Percentiles rank a stretch among this genome's conserved stretches.
Evolutionary conservation across 2,888 invertebrate genomes (phyloP).

Genomic region (Pycnomerus fuliginosus): DNA sequence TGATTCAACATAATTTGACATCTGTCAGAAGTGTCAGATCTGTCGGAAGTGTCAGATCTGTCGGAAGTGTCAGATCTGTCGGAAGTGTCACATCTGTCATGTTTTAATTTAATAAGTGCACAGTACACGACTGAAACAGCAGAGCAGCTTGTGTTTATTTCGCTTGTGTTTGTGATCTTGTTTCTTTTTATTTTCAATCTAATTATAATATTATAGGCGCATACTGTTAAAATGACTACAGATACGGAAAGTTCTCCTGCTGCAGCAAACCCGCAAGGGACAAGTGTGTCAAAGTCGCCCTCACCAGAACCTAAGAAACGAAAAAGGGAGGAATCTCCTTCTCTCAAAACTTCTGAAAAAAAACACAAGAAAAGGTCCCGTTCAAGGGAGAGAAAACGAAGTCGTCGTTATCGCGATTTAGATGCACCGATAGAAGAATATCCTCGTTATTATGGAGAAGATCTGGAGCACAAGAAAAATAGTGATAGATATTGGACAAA

Average conservation of each 20-base stretch:
- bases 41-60: too few species aligned
- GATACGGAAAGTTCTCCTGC: constrained; percentile 27
- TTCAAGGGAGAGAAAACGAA: constrained; percentile 19
- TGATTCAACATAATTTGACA: too few species aligned
- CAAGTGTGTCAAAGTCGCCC: constrained; percentile 24
- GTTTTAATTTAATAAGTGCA: too few species aligned
- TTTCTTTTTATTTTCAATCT: too few species aligned
- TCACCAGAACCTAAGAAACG: constrained; percentile 15
- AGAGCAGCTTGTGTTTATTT: too few species aligned
- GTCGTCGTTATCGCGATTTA: constrained; percentile 19
- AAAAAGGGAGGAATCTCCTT: constrained; percentile 12
- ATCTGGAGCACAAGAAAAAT: constrained; percentile 38
- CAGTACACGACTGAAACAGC: too few species aligned
- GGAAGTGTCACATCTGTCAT: too few species aligned
- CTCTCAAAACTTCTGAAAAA: constrained; percentile 9
- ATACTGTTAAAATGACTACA: constrained; percentile 28
- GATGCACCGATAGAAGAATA: constrained; percentile 27
- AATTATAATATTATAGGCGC: too few species aligned
- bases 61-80: too few species aligned
- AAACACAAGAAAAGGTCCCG: constrained; percentile 22
- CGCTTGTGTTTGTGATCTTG: too few species aligned
- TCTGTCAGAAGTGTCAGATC: too few species aligned
- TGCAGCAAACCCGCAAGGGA: constrained; percentile 13
- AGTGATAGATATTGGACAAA: constrained; percentile 51
- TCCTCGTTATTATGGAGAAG: constrained; percentile 47